Evolutionary conservation across 2,888 invertebrate genomes (phyloP).

Genomic region (Sarcophaga subvicina): DNA sequence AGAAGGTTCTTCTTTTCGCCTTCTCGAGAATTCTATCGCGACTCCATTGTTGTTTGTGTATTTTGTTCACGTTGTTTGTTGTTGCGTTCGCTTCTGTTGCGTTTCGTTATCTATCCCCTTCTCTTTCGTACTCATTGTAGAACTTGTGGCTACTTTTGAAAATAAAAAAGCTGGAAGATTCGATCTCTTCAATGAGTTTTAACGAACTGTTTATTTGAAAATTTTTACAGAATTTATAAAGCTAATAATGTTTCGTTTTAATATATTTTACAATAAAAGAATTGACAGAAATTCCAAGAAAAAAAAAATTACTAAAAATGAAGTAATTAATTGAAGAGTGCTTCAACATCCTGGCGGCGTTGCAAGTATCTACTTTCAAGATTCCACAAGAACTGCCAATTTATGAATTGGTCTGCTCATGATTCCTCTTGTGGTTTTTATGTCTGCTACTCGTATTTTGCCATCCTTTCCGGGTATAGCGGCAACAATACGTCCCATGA

Average conservation of each 20-base stretch:
- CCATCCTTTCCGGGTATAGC: constrained; percentile 27
- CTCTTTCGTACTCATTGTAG: background rate
- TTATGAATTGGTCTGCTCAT: constrained; percentile 51
- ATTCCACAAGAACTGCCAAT: constrained; percentile 27
- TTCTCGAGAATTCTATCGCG: no score
- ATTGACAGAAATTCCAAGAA: background rate
- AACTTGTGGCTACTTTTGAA: background rate
- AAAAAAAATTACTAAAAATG: background rate
- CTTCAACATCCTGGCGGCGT: constrained; percentile 19
- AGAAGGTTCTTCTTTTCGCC: no score
- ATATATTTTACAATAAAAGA: background rate
- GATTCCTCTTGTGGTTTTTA: constrained; percentile 44
- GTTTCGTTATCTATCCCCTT: no score
- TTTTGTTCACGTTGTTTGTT: no score
- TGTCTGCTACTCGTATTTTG: constrained; percentile 34
- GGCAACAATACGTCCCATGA: constrained; percentile 32
- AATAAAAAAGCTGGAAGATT: no score
- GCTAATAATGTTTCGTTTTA: background rate
- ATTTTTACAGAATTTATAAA: background rate
- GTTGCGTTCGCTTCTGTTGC: no score
- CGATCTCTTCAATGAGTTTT: constrained; percentile 8
- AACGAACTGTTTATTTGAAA: background rate
- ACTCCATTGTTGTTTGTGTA: no score
- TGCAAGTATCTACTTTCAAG: constrained; percentile 18
- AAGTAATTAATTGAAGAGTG: background rate